Evolutionary conservation across 2,888 invertebrate genomes (phyloP).

Genomic region (Bugula neritina): DNA sequence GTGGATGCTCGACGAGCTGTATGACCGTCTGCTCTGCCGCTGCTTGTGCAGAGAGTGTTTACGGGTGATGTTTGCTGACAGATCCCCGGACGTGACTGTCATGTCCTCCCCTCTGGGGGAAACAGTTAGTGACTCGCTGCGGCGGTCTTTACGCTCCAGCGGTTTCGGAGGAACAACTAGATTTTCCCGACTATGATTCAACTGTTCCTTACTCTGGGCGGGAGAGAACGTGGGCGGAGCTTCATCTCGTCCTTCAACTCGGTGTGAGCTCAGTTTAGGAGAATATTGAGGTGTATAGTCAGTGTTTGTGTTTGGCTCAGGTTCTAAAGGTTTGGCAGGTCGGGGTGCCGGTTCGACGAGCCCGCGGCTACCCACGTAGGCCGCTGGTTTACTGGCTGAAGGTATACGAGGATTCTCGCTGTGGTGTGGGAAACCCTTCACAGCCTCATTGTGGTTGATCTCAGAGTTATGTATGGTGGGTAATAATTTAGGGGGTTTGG

Average conservation of each 20-base stretch:
- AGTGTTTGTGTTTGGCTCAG: not conserved
- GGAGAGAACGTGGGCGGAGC: not conserved
- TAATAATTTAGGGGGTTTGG: conserved; percentile 11
- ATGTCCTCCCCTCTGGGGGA: not conserved
- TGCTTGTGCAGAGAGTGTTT: conserved; percentile 6
- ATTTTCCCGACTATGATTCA: not conserved
- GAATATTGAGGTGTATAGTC: too few species aligned
- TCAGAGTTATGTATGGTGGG: not conserved
- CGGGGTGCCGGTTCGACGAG: not conserved
- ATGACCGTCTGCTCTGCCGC: not conserved
- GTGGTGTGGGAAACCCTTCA: not conserved
- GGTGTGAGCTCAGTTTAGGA: too few species aligned
- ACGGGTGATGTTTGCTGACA: not conserved
- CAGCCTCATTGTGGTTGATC: conserved; percentile 16
- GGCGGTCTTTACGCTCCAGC: not conserved
- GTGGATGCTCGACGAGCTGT: not conserved
- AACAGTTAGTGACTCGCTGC: not conserved
- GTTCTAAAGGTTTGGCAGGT: not conserved
- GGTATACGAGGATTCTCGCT: not conserved
- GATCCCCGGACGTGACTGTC: conserved; percentile 20
- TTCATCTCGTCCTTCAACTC: not conserved
- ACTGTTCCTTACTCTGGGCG: not conserved
- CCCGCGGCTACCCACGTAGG: not conserved
- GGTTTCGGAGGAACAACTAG: not conserved
- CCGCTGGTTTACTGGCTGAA: not conserved